Evolutionary conservation across 2,888 invertebrate genomes (phyloP), one percentile per base, ranked within the genome.

Genomic region (Unio pictorum): DNA sequence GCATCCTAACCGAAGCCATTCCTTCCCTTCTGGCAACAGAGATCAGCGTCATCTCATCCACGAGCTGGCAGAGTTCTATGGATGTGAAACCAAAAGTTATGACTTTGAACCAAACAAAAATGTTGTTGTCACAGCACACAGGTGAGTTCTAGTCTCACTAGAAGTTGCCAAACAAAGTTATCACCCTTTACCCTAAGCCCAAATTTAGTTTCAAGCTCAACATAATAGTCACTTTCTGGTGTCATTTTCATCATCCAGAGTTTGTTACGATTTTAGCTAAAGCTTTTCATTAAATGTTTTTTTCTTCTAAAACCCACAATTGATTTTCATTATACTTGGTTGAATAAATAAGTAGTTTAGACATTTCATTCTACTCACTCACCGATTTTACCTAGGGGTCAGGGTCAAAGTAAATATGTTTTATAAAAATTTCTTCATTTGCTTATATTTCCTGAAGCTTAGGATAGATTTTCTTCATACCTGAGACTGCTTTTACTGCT

Each of bases 61-160:
- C 90, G 98, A 99, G 89, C 93, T 96, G 89, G 96, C 96, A 83
- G 95, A 96, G 86, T 95, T 95, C 90, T 99, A 98, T 91, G 97
- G 97, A 59, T 95, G 97, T 83, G 95, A 96, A 86, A 95, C 97
- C 78, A 95, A 95, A 72, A 96, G 97, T 30, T 98, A 97, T 89
- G 99, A 99, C 91, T 94, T 94, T 28, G 98, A 98, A 88, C 98
- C 98, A 0, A 97, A 98, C 89, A 92, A 97, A 75, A 98, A 98
- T 91, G 95, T 98, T 5, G 89, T 90, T 6, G 89, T 89, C 26
- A 90, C 89, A 7, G 91, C 91, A n/a, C 71, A 80, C 66, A 89
- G 82, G 90, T 90, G 76, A 72, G 83, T 64, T 45, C 8, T 15
- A 45, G 45, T 45, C 45, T 45, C 45, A 45, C 45, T 45, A 45